Conservation (phyloP, 2,113 vertebrate species). For the Corythoichthys haematopterus region DNA sequence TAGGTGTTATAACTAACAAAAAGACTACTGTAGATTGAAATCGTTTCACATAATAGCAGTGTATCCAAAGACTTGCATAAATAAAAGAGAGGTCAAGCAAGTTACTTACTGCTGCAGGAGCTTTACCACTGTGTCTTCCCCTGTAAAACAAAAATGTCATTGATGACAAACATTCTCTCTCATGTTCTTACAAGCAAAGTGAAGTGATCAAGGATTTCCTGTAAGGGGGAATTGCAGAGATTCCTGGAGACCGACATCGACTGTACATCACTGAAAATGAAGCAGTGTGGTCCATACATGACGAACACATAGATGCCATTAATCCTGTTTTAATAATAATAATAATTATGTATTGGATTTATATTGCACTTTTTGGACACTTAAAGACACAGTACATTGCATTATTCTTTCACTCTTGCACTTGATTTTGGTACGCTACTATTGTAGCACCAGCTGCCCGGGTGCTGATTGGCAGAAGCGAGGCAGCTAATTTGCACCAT, state of each 20-base stretch:
- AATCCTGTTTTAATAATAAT: not conserved
- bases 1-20: not conserved
- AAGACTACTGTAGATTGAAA: not conserved
- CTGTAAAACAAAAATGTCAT: slow-evolving; percentile 69
- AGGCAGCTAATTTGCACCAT: too few species aligned
- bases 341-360: not conserved
- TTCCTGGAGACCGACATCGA: not conserved
- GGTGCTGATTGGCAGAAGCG: too few species aligned
- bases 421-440: too few species aligned
- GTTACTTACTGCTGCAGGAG: slow-evolving; percentile 81
- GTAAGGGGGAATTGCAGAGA: not conserved
- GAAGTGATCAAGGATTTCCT: not conserved
- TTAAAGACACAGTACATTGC: too few species aligned
- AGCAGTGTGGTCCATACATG: not conserved
- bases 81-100: not conserved
- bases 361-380: too few species aligned
- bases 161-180: slow-evolving; percentile 12
- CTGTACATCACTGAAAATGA: not conserved
- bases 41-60: not conserved
- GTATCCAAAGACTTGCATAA: not conserved
- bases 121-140: slow-evolving; percentile 93
- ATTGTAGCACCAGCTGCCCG: too few species aligned
- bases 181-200: slow-evolving; percentile 3
- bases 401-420: too few species aligned
- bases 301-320: not conserved